A percentile compares a stretch with the other conserved stretches of the same genome.
Conservation (phyloP, 2,888 invertebrate genomes). For the Drosophila anomelani region DNA sequence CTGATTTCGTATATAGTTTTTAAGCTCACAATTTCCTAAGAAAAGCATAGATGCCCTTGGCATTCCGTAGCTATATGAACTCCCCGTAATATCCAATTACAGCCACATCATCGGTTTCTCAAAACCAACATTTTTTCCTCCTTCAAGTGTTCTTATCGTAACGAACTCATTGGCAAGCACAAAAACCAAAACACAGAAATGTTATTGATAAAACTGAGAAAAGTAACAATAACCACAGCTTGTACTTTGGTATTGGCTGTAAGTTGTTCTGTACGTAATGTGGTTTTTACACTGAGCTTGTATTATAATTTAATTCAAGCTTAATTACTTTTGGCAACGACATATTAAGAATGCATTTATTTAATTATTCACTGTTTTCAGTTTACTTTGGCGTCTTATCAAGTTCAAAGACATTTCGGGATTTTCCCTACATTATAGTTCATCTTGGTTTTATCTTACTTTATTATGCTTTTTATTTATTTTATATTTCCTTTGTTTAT, state of each 20-base stretch:
- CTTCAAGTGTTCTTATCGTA: constrained; percentile 41
- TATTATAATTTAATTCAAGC: constrained; percentile 8
- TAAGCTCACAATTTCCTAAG: not conserved
- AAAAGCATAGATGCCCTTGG: not conserved
- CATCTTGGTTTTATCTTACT: constrained; percentile 1
- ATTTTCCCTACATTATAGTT: not conserved
- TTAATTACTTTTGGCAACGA: constrained; percentile 4
- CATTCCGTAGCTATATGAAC: constrained; percentile 2
- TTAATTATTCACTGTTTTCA: constrained; percentile 11
- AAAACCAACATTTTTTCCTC: constrained; percentile 9
- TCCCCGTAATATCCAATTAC: constrained; percentile 26
- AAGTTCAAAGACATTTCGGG: not conserved
- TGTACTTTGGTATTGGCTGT: constrained; percentile 18
- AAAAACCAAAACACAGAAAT: constrained; percentile 17
- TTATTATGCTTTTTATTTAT: constrained; percentile 13
- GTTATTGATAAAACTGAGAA: constrained; percentile 36
- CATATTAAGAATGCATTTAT: constrained; percentile 10
- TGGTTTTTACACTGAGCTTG: constrained; percentile 5
- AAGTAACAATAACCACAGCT: constrained; percentile 28
- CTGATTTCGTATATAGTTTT: not conserved
- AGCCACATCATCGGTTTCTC: constrained; percentile 19
- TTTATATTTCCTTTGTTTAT: constrained; percentile 9
- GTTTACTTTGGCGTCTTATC: constrained; percentile 10
- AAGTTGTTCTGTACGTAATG: constrained; percentile 21
- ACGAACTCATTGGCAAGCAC: not conserved